These are phyloP conservation scores for Dendrophyllia cribrosa DNA, from an alignment of 64 coral and sea anemone species.

Conservation along the genomic window DNA sequence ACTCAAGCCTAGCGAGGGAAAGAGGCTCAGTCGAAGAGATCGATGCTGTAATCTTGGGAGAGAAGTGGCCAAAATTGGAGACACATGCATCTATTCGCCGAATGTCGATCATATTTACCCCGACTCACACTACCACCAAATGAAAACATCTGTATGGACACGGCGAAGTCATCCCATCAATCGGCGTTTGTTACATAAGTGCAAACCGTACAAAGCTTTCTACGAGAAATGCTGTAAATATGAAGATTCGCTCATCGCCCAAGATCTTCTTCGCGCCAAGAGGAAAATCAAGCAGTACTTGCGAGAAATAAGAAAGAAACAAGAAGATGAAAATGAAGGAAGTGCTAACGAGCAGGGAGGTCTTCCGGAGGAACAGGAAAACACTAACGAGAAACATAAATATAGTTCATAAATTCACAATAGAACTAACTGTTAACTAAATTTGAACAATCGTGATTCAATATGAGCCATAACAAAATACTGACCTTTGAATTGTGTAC, in stretches of 20 bases:
- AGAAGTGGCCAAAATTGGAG: constrained; percentile 90
- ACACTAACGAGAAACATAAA: background rate
- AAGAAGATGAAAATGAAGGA: constrained; percentile 29
- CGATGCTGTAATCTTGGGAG: constrained; percentile 81
- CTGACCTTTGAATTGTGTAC: background rate
- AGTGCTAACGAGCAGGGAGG: constrained; percentile 7
- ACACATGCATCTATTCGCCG: constrained; percentile 60
- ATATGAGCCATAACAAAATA: background rate
- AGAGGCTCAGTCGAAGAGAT: constrained; percentile 52
- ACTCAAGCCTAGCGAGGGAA: background rate
- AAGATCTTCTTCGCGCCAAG: constrained; percentile 50
- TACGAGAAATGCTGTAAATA: constrained; percentile 89
- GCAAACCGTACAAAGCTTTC: constrained; percentile 74
- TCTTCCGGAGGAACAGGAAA: background rate
- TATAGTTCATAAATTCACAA: background rate
- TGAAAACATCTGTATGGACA: constrained; percentile 85
- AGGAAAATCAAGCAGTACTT: constrained; percentile 48
- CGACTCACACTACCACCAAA: constrained; percentile 71
- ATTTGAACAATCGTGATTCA: background rate
- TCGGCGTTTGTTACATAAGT: constrained; percentile 59
- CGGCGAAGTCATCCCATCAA: constrained; percentile 54
- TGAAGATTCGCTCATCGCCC: constrained; percentile 67
- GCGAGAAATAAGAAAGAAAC: constrained; percentile 13
- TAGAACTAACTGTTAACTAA: background rate
- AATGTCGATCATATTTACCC: constrained; percentile 62